phyloP scores from a whole-genome alignment of 1,140 invertebrate species.

The Calliopsis andreniformis region DNA sequence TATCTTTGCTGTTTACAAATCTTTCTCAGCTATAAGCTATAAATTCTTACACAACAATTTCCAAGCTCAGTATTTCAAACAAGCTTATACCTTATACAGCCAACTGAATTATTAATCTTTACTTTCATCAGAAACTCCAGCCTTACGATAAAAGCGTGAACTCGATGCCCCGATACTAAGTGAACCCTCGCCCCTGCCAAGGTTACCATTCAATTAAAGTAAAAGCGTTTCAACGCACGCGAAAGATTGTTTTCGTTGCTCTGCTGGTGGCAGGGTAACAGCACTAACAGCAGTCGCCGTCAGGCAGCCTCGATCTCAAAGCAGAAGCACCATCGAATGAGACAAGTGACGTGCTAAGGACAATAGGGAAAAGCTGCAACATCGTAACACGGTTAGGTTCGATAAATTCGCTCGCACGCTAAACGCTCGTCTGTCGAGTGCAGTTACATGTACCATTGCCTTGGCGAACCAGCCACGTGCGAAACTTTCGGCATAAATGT shows the following conservation, averaged over 20 bases:
- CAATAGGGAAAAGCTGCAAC: not conserved
- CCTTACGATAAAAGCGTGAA: not conserved
- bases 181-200: not conserved
- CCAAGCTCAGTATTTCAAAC: too few relatives aligned
- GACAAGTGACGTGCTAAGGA: not conserved
- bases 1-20: too few relatives aligned
- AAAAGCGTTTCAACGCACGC: not conserved
- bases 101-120: not conserved
- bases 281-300: too few relatives aligned
- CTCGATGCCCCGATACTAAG: not conserved
- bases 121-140: not conserved
- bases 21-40: too few relatives aligned
- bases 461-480: constrained; percentile 3
- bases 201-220: constrained; percentile 23
- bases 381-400: constrained; percentile 4
- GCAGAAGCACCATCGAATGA: not conserved
- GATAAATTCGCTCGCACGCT: constrained; percentile 2
- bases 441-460: constrained; percentile 11
- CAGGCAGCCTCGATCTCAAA: too few relatives aligned
- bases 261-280: too few relatives aligned
- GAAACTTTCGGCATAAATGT: constrained; percentile 49
- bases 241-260: not conserved
- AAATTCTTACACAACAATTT: too few relatives aligned
- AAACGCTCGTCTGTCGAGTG: not conserved
- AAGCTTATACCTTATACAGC: not conserved